Percentiles rank a stretch among this genome's conserved stretches.
Evolutionary conservation across 2,797 vertebrate species (phyloP).

Genomic region (Ispidina picta): DNA sequence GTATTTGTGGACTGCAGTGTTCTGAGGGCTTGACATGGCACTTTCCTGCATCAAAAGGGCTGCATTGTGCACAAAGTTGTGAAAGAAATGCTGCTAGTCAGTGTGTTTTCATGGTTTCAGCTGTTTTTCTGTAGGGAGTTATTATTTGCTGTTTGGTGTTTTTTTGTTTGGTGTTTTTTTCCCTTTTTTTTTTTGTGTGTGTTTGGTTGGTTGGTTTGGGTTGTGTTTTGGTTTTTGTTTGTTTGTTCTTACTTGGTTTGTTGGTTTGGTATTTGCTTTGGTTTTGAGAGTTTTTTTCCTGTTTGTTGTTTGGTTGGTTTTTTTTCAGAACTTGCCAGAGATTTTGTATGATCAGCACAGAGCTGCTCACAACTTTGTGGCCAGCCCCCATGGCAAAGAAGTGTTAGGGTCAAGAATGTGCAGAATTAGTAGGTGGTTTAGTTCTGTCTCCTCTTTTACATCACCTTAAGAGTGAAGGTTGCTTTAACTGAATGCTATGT

Average conservation of each 20-base stretch:
- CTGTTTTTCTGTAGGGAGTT: conserved; percentile 13
- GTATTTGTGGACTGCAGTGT: not conserved
- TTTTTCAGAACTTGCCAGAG: not conserved
- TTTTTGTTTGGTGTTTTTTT: not conserved
- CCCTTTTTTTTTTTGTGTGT: not conserved
- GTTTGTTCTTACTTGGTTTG: not conserved
- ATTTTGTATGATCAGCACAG: not conserved
- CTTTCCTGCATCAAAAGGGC: conserved; percentile 11
- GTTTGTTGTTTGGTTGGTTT: too few species aligned
- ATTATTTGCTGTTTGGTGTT: not conserved
- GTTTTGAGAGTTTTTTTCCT: not conserved
- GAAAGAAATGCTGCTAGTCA: conserved; percentile 24
- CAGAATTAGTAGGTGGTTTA: not conserved
- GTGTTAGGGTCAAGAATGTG: not conserved
- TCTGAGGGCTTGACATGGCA: conserved; percentile 4
- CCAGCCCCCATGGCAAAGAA: not conserved
- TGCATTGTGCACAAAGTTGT: conserved; percentile 36
- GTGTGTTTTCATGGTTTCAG: not conserved
- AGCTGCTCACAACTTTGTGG: not conserved
- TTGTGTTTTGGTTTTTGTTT: not conserved
- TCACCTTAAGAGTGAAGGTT: not conserved
- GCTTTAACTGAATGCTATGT: not conserved
- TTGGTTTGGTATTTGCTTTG: not conserved
- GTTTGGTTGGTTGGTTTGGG: too few species aligned
- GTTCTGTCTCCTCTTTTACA: not conserved